phyloP scores from a whole-genome alignment of 2,797 vertebrate genomes.

The Oophaga sylvatica region DNA sequence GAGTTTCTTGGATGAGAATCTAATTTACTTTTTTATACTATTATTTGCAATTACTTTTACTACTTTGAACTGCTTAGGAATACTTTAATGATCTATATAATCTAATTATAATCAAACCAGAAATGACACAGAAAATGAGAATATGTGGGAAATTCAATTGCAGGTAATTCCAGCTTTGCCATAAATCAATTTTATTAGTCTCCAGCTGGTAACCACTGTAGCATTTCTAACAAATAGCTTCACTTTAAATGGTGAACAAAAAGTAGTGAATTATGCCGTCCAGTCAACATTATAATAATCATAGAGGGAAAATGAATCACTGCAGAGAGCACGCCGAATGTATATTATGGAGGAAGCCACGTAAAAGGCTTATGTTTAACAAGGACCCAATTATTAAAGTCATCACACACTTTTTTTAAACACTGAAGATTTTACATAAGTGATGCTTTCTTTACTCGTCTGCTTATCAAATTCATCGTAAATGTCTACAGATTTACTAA shows the following conservation, averaged over 20 bases:
- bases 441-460: not conserved
- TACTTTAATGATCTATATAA: slow-evolving; percentile 61
- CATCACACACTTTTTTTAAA: not conserved
- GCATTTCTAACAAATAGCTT: slow-evolving; percentile 59
- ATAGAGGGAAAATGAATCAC: slow-evolving; percentile 17
- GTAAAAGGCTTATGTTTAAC: not conserved
- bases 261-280: slow-evolving; percentile 52
- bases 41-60: slow-evolving; percentile 61
- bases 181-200: slow-evolving; percentile 60
- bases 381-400: slow-evolving; percentile 12
- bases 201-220: slow-evolving; percentile 60
- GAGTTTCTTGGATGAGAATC: slow-evolving; percentile 38
- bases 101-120: slow-evolving; percentile 60
- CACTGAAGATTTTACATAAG: not conserved
- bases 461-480: slow-evolving; percentile 12
- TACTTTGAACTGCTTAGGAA: slow-evolving; percentile 48
- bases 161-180: slow-evolving; percentile 52
- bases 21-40: slow-evolving; percentile 46
- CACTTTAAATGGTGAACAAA: slow-evolving; percentile 52
- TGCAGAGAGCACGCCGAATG: slow-evolving; percentile 5
- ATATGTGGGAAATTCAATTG: slow-evolving; percentile 58
- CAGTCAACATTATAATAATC: slow-evolving; percentile 56
- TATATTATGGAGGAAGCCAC: slow-evolving; percentile 25
- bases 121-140: slow-evolving; percentile 59
- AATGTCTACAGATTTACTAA: slow-evolving; percentile 10